Conservation (phyloP, 1,140 invertebrate species). For the Choristoneura fumiferana region DNA sequence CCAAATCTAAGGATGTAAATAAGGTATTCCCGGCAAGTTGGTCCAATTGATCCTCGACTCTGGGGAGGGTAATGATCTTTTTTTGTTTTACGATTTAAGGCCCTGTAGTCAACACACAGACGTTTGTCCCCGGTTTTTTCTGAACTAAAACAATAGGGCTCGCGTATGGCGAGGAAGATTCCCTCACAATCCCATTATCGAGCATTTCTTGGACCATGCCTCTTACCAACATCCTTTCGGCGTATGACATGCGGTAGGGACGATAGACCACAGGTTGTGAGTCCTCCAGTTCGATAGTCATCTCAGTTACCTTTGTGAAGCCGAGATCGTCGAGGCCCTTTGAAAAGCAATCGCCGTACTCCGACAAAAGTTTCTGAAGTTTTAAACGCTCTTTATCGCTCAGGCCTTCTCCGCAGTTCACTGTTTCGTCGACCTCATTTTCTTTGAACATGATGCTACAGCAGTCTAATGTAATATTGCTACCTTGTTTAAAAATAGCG, state of each 20-base stretch:
- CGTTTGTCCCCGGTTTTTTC: too few species aligned
- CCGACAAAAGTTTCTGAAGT: conserved; percentile 13
- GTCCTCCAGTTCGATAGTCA: conserved; percentile 31
- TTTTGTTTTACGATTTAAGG: conserved; percentile 21
- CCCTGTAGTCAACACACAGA: conserved; percentile 23
- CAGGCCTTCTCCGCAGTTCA: background rate
- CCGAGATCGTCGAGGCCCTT: conserved; percentile 26
- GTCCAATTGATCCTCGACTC: conserved; percentile 37
- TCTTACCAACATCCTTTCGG: conserved; percentile 32
- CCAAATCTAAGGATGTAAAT: conserved; percentile 71
- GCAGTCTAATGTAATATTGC: background rate
- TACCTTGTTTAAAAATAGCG: background rate
- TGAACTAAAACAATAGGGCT: too few species aligned
- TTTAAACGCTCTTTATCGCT: conserved; percentile 1
- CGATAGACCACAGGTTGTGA: conserved; percentile 30
- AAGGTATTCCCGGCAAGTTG: conserved; percentile 25
- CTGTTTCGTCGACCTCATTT: conserved; percentile 1
- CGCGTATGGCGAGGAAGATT: too few species aligned
- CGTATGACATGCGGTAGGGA: conserved; percentile 30
- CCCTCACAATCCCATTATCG: conserved; percentile 43
- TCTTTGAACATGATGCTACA: background rate
- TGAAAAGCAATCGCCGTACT: conserved; percentile 36
- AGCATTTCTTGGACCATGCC: conserved; percentile 46
- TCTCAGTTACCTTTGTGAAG: conserved; percentile 21
- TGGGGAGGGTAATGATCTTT: conserved; percentile 20